Evolutionary conservation across 53 echinoderm and acorn worm genomes (phyloP).

Genomic region (Antedon mediterranea): DNA sequence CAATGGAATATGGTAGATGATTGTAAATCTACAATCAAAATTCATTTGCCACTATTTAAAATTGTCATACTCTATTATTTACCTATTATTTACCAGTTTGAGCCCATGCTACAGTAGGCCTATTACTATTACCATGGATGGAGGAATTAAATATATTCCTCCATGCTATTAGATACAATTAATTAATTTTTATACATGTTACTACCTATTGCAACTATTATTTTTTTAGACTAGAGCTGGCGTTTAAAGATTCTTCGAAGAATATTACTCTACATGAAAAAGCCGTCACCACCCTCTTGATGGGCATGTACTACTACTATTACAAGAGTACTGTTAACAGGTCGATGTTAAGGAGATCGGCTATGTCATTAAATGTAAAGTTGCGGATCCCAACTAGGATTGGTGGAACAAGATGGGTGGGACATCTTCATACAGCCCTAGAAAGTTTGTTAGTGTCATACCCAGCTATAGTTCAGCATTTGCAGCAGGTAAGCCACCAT

Average conservation of each 20-base stretch:
- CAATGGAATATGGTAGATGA: too few relatives aligned
- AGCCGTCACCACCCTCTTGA: not conserved
- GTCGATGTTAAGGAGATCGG: not conserved
- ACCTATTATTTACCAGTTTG: too few relatives aligned
- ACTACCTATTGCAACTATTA: too few relatives aligned
- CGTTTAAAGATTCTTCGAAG: slow-evolving; percentile 1
- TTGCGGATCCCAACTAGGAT: not conserved
- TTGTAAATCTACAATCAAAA: too few relatives aligned
- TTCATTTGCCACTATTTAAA: too few relatives aligned
- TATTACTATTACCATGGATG: too few relatives aligned
- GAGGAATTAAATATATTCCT: too few relatives aligned
- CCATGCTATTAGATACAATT: too few relatives aligned
- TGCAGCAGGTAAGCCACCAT: slow-evolving; percentile 4
- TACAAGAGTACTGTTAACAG: slow-evolving; percentile 9
- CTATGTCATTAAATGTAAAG: not conserved
- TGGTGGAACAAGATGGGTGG: slow-evolving; percentile 7
- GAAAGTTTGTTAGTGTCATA: too few relatives aligned
- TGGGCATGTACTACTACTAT: not conserved
- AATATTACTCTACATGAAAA: not conserved
- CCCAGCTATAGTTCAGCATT: slow-evolving; percentile 7
- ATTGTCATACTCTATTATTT: too few relatives aligned
- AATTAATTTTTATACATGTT: too few relatives aligned
- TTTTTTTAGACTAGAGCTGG: not conserved
- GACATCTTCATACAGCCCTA: not conserved
- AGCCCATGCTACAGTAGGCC: too few relatives aligned